A percentile compares a stretch with the other conserved stretches of the same genome.
Evolutionary conservation across 2,797 vertebrate genomes (phyloP).

Genomic region (Capromys pilorides): DNA sequence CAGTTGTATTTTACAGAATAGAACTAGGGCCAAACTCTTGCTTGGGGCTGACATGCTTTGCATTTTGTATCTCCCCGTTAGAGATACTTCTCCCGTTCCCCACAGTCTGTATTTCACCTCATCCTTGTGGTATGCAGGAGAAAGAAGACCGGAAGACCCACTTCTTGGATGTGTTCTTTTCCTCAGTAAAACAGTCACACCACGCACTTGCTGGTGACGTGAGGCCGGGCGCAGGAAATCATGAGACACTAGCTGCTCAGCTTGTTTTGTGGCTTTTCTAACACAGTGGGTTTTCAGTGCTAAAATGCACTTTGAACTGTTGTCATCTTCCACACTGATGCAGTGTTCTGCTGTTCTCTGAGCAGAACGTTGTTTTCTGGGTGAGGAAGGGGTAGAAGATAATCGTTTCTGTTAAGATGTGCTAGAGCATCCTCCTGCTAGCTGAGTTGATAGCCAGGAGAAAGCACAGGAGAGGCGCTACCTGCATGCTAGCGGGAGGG

Average conservation of each 20-base stretch:
- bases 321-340: slow-evolving; percentile 29
- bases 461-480: not conserved
- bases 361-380: not conserved
- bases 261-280: not conserved
- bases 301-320: not conserved
- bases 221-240: not conserved
- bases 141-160: not conserved
- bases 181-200: not conserved
- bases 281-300: slow-evolving; percentile 41
- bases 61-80: not conserved
- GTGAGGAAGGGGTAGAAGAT: not conserved
- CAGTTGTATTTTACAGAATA: slow-evolving; percentile 27
- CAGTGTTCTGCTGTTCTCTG: not conserved
- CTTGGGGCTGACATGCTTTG: not conserved
- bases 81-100: not conserved
- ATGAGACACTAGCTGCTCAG: not conserved
- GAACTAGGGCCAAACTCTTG: not conserved
- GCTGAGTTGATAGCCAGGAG: not conserved
- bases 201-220: not conserved
- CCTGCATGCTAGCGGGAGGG: not conserved
- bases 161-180: slow-evolving; percentile 8
- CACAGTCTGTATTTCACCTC: not conserved
- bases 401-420: not conserved
- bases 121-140: not conserved
- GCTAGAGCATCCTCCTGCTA: not conserved